Conservation (phyloP, 2,113 vertebrate species). For the Clarias batrachus region DNA sequence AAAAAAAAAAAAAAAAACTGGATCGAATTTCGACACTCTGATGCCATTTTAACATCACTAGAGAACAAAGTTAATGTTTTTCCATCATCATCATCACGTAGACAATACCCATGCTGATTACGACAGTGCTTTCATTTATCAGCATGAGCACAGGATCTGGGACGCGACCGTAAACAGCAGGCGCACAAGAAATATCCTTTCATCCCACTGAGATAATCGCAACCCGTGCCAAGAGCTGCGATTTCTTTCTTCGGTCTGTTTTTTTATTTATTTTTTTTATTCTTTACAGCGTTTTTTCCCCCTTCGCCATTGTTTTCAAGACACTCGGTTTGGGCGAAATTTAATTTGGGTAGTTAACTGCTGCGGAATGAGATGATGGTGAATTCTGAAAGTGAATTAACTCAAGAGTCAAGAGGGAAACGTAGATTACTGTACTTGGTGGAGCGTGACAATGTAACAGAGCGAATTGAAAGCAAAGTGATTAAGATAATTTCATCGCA, state of each 20-base stretch:
- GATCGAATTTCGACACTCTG: neutral
- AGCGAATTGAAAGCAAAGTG: constrained; percentile 14
- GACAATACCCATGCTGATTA: constrained; percentile 9
- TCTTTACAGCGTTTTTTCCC: neutral
- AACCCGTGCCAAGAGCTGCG: neutral
- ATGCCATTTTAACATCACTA: neutral
- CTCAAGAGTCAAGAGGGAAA: constrained; percentile 34
- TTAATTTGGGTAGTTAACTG: constrained; percentile 40
- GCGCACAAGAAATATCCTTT: constrained; percentile 7
- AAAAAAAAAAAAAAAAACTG: neutral
- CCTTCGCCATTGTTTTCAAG: neutral
- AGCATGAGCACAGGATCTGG: constrained; percentile 30
- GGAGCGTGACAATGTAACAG: constrained; percentile 13
- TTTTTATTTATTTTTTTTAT: neutral
- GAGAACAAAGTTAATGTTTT: neutral
- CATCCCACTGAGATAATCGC: constrained; percentile 28
- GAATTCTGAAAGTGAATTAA: constrained; percentile 39
- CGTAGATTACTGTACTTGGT: constrained; percentile 11
- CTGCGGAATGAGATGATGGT: constrained; percentile 11
- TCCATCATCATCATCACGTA: neutral
- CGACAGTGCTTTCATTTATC: constrained; percentile 27
- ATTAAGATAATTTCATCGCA: neutral
- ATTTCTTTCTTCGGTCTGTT: constrained; percentile 14
- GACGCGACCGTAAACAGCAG: constrained; percentile 26
- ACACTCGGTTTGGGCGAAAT: constrained; percentile 10